phyloP scores from a whole-genome alignment of 2,113 vertebrate species.

The Tetrax tetrax region DNA sequence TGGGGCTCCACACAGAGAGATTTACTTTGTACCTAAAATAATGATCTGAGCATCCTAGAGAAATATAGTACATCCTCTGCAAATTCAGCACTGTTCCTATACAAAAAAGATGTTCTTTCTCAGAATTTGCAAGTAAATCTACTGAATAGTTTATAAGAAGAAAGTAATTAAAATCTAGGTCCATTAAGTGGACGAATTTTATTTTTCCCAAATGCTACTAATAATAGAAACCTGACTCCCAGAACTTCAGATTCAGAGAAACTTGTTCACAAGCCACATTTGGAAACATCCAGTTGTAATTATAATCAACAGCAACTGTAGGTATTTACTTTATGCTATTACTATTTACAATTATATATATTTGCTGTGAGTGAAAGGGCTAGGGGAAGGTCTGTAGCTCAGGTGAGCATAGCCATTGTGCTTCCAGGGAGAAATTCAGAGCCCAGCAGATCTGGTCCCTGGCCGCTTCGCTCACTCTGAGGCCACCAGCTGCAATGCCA shows the following conservation, averaged over 20 bases:
- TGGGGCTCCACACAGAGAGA: rapidly evolving
- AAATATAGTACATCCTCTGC: background rate
- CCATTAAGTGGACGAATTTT: background rate
- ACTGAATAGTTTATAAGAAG: background rate
- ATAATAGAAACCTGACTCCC: background rate
- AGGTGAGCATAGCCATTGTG: background rate
- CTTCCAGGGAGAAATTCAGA: background rate
- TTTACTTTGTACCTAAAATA: background rate
- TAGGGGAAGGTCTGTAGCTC: background rate
- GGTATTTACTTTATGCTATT: too few species aligned
- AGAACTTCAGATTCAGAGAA: background rate
- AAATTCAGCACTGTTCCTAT: background rate
- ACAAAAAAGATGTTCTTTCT: background rate
- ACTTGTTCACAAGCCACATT: background rate
- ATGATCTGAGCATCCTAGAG: background rate
- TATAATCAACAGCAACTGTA: background rate
- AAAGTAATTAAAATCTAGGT: background rate
- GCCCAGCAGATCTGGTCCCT: background rate
- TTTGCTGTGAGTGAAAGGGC: background rate
- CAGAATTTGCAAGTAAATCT: background rate
- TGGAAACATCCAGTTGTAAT: background rate
- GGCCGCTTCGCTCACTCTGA: background rate
- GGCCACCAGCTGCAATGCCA: background rate
- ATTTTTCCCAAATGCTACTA: background rate
- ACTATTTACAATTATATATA: background rate